Percentiles rank a stretch among this genome's conserved stretches.
Evolutionary conservation across 2,797 vertebrate species (phyloP).

Genomic region (Hippoglossus hippoglossus): DNA sequence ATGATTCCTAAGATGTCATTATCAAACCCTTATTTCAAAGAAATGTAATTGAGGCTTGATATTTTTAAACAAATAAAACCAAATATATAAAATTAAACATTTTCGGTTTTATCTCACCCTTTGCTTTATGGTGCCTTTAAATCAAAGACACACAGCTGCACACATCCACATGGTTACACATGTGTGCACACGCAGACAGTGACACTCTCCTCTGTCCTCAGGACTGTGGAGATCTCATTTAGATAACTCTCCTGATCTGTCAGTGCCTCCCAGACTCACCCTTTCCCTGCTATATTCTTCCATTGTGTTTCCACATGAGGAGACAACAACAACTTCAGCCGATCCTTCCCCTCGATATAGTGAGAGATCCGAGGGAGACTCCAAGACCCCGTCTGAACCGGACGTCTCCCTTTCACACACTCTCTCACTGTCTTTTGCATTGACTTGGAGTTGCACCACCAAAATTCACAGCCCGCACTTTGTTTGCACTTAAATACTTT

Average conservation of each 20-base stretch:
- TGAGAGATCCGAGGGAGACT: not conserved
- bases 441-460: not conserved
- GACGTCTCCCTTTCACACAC: constrained; percentile 22
- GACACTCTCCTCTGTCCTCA: constrained; percentile 46
- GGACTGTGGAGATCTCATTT: constrained; percentile 73
- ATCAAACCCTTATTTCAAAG: too few relatives aligned
- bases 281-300: constrained; percentile 47
- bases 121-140: constrained; percentile 30
- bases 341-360: constrained; percentile 42
- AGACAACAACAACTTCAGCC: constrained; percentile 53
- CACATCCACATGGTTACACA: constrained; percentile 15
- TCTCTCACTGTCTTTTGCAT: constrained; percentile 4
- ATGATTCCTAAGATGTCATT: too few relatives aligned
- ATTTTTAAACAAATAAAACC: too few relatives aligned
- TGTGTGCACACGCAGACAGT: constrained; percentile 23
- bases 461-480: constrained; percentile 31
- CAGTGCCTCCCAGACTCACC: constrained; percentile 42
- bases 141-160: constrained; percentile 14
- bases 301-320: constrained; percentile 40
- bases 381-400: constrained; percentile 7
- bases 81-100: too few relatives aligned
- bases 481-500: constrained; percentile 39
- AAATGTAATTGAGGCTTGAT: too few relatives aligned
- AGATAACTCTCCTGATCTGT: constrained; percentile 67
- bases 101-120: constrained; percentile 7